Base-by-base conservation (phyloP, 2,888 invertebrate genomes). In the Lasioglossum malachurum region DNA sequence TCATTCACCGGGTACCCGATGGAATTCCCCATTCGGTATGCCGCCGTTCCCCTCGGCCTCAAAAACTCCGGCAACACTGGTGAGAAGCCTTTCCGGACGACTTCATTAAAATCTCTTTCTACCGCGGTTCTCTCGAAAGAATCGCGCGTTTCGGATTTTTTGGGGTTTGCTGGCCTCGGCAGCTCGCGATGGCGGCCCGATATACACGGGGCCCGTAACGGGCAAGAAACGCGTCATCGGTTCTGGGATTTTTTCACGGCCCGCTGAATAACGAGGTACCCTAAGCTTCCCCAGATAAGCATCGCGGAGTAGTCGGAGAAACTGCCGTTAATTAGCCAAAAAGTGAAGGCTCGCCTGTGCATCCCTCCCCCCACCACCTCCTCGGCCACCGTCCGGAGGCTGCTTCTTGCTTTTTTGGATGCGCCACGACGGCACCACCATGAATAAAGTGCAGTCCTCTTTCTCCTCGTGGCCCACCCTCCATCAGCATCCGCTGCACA, bases 241-340 rank as follows among this genome's bases (percentile, higher is more conserved):
- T 73, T 49, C 23, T 38, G 73, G 49, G 73, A 77, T 38, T 53
- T 88, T 82, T 90, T 87, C 76, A 57, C 19, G 89, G 88, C 82
- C 88, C 86, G 91, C 90, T 89, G 91, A 93, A 91, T 93, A 94
- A 94, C 89, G 93, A 93, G 90, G 78, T 23, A 81, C 83, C 80
- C 93, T 89, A 90, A 92, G 87, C 86, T 86, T 86, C 67, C 88
- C 88, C 91, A 87, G 94, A 94, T 94, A 94, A 94, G 87, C 91
- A 94, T 94, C 94, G 87, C 77, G 82, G 88, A 89, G 89, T 89
- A 89, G 91, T 91, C 92, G 91, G 92, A 92, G 91, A 90, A 93
- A 89, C 91, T 92, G 89, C 88, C 88, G 94, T 94, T 94, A 95
- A 95, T 95, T 95, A 94, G 93, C 94, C 93, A 88, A 94, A 94